These are phyloP conservation scores for Oxyscelio sp. DNA, from an alignment of 2,888 invertebrate genomes.

Conservation along the genomic window DNA sequence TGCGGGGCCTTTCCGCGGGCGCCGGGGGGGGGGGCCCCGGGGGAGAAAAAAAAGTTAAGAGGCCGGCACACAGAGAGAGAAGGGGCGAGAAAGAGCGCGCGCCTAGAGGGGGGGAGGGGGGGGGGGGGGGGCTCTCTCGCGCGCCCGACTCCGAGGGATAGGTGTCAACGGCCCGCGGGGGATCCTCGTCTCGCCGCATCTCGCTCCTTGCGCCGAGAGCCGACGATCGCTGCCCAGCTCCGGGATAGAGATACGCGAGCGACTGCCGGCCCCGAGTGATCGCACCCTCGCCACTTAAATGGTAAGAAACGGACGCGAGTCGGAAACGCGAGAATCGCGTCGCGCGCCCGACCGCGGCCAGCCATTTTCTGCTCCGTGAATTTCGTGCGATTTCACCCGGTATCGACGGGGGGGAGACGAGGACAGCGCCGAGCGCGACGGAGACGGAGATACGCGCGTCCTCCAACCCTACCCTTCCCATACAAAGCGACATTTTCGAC, in stretches of 20 bases:
- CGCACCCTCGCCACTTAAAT: constrained; percentile 75
- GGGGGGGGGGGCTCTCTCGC: constrained; percentile 82
- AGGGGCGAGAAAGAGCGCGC: too few species aligned
- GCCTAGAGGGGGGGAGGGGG: constrained; percentile 86
- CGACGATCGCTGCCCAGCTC: constrained; percentile 58
- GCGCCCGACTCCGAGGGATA: constrained; percentile 85
- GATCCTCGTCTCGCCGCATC: constrained; percentile 75
- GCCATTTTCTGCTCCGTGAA: constrained; percentile 85
- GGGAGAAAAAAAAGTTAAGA: constrained; percentile 87
- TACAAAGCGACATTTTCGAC: constrained; percentile 49
- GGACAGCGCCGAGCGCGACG: constrained; percentile 26
- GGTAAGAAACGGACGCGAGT: constrained; percentile 78
- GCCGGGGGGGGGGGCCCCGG: too few species aligned
- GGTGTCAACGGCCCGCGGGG: constrained; percentile 87
- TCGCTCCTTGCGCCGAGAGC: constrained; percentile 65
- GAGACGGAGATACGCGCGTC: constrained; percentile 60
- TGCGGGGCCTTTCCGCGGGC: too few species aligned
- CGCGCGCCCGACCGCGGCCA: constrained; percentile 75
- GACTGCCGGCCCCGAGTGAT: constrained; percentile 52
- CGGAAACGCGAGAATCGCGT: constrained; percentile 36
- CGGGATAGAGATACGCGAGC: constrained; percentile 15
- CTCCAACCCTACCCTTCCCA: constrained; percentile 54
- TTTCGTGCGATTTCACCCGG: constrained; percentile 85
- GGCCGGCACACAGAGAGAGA: constrained; percentile 87
- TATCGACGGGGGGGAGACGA: constrained; percentile 81